Evolutionary conservation across 2,797 vertebrate species (phyloP).

Genomic region (Spinibarbus caldwelli): DNA sequence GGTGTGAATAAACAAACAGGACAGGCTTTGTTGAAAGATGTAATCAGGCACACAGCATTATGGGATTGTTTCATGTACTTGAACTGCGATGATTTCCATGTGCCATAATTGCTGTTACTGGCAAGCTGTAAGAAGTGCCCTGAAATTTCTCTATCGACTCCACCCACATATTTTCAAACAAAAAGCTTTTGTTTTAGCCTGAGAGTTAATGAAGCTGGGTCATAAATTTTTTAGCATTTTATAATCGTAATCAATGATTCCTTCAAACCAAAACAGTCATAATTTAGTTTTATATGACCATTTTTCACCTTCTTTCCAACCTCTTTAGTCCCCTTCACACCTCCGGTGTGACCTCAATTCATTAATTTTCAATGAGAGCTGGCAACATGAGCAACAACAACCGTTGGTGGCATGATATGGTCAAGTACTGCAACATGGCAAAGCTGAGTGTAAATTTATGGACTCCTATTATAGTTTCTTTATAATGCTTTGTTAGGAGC

Average conservation of each 20-base stretch:
- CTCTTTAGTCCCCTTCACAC: neutral
- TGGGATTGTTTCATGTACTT: constrained; percentile 30
- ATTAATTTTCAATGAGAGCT: constrained; percentile 5
- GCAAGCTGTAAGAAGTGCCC: constrained; percentile 23
- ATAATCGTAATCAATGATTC: neutral
- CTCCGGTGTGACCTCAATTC: neutral
- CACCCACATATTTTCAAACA: constrained; percentile 34
- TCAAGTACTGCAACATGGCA: neutral
- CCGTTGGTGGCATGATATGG: neutral
- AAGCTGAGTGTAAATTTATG: neutral
- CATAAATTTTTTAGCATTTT: neutral
- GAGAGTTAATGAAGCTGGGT: constrained; percentile 8
- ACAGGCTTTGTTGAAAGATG: constrained; percentile 32
- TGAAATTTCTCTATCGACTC: constrained; percentile 26
- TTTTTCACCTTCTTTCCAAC: neutral
- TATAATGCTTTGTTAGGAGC: neutral
- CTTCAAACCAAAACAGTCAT: neutral
- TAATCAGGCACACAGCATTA: constrained; percentile 27
- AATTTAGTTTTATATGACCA: neutral
- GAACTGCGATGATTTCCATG: constrained; percentile 34
- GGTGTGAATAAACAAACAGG: constrained; percentile 41
- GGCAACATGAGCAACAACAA: neutral
- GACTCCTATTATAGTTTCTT: neutral
- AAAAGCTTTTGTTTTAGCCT: constrained; percentile 31
- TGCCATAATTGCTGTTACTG: constrained; percentile 36